Evolutionary conservation across 2,113 vertebrate genomes (phyloP).

Genomic region (Illadopsis cleaveri): DNA sequence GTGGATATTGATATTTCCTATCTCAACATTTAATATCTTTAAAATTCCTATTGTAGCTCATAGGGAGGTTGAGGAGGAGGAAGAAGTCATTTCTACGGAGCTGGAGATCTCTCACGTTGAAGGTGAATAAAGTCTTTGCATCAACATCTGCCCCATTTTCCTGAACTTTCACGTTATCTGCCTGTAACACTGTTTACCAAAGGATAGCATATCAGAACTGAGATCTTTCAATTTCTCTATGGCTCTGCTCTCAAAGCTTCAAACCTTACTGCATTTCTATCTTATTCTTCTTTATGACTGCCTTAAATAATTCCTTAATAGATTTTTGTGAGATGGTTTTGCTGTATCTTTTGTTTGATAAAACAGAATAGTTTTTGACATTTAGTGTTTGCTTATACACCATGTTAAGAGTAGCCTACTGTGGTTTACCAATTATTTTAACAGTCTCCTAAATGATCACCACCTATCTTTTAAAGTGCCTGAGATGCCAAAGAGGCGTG

Average conservation of each 20-base stretch:
- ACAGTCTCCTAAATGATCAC: background rate
- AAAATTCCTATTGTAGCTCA: constrained; percentile 68
- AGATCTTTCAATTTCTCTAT: background rate
- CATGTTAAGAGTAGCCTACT: background rate
- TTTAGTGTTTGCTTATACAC: background rate
- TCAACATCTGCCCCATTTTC: background rate
- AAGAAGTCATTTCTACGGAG: constrained; percentile 66
- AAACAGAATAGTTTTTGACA: background rate
- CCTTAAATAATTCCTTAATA: background rate
- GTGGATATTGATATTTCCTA: background rate
- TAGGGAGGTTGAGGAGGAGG: constrained; percentile 31
- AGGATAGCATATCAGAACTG: background rate
- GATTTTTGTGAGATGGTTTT: background rate
- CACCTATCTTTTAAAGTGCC: constrained; percentile 72
- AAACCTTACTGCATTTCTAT: background rate
- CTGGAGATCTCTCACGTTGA: constrained; percentile 44
- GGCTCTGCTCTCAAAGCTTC: background rate
- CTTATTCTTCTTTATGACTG: background rate
- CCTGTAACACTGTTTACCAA: background rate
- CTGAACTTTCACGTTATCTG: background rate
- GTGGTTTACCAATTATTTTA: background rate
- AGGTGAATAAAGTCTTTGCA: constrained; percentile 51
- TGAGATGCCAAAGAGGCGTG: constrained; percentile 70
- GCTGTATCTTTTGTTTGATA: background rate
- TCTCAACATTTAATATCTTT: constrained; percentile 41